Conservation (phyloP, 2,797 vertebrate species). For the Melopsittacus undulatus region DNA sequence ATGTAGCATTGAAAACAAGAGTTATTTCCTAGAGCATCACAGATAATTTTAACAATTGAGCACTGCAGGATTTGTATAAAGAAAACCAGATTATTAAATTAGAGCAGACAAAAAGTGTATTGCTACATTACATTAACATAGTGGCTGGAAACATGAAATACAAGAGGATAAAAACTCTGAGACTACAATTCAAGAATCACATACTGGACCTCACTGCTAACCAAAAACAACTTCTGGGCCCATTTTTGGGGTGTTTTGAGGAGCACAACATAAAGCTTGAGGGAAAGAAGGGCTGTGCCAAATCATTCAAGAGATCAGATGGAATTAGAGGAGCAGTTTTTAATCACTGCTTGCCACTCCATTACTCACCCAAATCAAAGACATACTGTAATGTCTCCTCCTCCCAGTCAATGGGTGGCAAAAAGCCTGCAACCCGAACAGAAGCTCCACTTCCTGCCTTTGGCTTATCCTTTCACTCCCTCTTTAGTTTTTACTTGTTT, state of each 20-base stretch:
- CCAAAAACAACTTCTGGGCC: background rate
- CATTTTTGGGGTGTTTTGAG: background rate
- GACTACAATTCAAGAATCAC: background rate
- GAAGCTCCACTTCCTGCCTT: background rate
- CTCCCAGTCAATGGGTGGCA: background rate
- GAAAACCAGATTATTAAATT: background rate
- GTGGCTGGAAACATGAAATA: background rate
- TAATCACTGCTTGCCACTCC: background rate
- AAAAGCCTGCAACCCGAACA: fast-evolving
- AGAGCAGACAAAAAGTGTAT: background rate
- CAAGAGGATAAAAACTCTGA: background rate
- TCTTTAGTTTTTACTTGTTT: background rate
- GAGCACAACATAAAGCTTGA: background rate
- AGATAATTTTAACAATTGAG: background rate
- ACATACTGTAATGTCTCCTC: background rate
- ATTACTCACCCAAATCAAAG: background rate
- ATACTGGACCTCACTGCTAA: background rate
- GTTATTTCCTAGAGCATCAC: background rate
- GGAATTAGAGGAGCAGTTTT: background rate
- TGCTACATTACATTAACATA: background rate
- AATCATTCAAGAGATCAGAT: background rate
- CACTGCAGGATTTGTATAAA: background rate
- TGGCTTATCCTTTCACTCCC: background rate
- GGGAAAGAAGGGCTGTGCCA: background rate
- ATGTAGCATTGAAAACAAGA: background rate